phyloP scores from a whole-genome alignment of 2,888 invertebrate species.

The Epirrhoe tristata region DNA sequence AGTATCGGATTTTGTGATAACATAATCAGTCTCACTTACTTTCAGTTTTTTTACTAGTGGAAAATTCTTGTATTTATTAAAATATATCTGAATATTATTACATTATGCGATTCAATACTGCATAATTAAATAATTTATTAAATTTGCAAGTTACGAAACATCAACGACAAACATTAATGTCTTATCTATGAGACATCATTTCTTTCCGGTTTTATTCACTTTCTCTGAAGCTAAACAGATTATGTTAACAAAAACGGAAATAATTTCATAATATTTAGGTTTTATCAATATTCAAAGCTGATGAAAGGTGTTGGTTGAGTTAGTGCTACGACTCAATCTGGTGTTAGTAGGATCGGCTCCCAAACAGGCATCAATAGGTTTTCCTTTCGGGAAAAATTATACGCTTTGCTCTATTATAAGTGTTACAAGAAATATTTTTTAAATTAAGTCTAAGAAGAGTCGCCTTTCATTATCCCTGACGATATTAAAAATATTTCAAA shows the following conservation, averaged over 20 bases:
- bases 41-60: background rate
- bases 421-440: no score
- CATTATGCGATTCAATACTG: background rate
- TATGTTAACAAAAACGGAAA: conserved; percentile 5
- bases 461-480: no score
- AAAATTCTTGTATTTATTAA: background rate
- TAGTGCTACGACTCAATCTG: no score
- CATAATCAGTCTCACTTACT: no score
- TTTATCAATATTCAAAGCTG: no score
- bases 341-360: no score
- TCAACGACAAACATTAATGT: conserved; percentile 14
- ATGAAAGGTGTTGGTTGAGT: no score
- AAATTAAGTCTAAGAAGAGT: no score
- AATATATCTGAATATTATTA: background rate
- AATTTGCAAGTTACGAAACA: conserved; percentile 10
- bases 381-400: no score
- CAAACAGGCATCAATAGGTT: no score
- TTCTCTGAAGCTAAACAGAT: conserved; percentile 21
- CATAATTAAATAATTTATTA: background rate
- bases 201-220: conserved; percentile 32
- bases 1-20: no score
- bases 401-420: no score
- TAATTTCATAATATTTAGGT: conserved; percentile 11
- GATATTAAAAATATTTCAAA: background rate
- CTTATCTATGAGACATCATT: conserved; percentile 16